A percentile compares a stretch with the other conserved stretches of the same genome.
Conservation (phyloP, 92 coral and sea anemone genomes). For the Epizoanthus rinbou region DNA sequence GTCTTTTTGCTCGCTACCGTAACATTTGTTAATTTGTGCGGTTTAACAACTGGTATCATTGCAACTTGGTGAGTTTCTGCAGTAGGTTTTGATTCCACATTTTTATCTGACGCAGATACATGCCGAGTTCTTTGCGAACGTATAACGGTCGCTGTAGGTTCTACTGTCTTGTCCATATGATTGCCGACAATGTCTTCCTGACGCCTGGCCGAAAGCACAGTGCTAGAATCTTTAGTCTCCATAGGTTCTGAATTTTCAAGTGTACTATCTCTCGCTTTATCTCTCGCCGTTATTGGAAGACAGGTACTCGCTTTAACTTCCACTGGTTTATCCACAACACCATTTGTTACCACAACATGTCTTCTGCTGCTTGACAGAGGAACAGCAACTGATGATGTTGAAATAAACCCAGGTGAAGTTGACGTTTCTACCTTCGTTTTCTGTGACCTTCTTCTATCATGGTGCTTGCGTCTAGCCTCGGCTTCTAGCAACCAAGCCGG, state of each 20-base stretch:
- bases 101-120: not conserved
- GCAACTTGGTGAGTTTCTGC: not conserved
- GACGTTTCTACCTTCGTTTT: slow-evolving; percentile 56
- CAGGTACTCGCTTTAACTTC: slow-evolving; percentile 14
- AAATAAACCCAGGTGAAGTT: not conserved
- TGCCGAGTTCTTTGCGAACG: not conserved
- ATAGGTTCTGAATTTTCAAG: not conserved
- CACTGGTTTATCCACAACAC: not conserved
- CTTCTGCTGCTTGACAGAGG: slow-evolving; percentile 3
- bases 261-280: not conserved
- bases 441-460: slow-evolving; percentile 69
- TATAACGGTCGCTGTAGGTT: slow-evolving; percentile 8
- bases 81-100: slow-evolving; percentile 1
- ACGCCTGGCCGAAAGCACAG: not conserved
- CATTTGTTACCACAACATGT: not conserved
- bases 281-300: slow-evolving; percentile 6
- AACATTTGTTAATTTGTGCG: not conserved
- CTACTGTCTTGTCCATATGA: not conserved
- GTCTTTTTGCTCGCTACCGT: not conserved
- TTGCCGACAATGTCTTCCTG: not conserved
- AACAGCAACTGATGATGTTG: not conserved
- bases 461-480: slow-evolving; percentile 83
- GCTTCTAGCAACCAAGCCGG: slow-evolving; percentile 96
- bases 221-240: not conserved
- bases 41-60: not conserved